Evolutionary conservation across 2,797 vertebrate species (phyloP), one percentile per base, ranked within the genome.

Genomic region (Heliangelus exortis): DNA sequence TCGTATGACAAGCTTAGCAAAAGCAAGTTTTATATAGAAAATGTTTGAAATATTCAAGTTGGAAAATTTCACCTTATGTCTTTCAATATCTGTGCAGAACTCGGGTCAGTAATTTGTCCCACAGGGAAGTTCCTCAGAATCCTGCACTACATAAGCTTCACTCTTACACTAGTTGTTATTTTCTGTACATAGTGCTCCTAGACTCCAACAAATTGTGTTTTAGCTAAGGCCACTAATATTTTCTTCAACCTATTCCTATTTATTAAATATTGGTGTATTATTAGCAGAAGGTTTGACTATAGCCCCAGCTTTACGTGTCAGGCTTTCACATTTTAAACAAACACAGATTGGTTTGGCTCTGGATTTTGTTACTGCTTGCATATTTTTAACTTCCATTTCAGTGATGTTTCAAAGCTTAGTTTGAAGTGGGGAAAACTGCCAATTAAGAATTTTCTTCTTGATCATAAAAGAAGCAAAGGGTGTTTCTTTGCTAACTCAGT

Each of bases 361-460:
- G 19, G 11, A 65, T 91, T 92, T 94, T 57, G 15, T 85, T 81
- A 15, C 19, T 0, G 0, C 57, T 75, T 84, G 43, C 43, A 9
- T 84, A 28, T 39, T 80, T 93, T 69, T 50, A 47, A 29, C n/a
- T 77, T 78, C 45, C 71, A 3, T 53, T 94, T 95, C 53, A 76
- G 62, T 31, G 43, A 10, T 51, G 43, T 61, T 94, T 87, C 78
- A 89, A 91, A 77, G 81, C 23, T 82, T 82, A 31, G 80, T 96
- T 87, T 91, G 75, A 77, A 92, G 78, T 25, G 31, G 28, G 10
- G 29, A 89, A 79, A 61, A 33, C 33, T 87, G 57, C 45, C 84
- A 90, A 91, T 94, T 89, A 89, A 74, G 65, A 50, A 20, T 92
- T 59, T 82, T 69, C 65, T 57, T 57, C 67, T 51, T 77, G 61